Evolutionary conservation across 2,113 vertebrate genomes (phyloP).

Genomic region (Fulica atra): DNA sequence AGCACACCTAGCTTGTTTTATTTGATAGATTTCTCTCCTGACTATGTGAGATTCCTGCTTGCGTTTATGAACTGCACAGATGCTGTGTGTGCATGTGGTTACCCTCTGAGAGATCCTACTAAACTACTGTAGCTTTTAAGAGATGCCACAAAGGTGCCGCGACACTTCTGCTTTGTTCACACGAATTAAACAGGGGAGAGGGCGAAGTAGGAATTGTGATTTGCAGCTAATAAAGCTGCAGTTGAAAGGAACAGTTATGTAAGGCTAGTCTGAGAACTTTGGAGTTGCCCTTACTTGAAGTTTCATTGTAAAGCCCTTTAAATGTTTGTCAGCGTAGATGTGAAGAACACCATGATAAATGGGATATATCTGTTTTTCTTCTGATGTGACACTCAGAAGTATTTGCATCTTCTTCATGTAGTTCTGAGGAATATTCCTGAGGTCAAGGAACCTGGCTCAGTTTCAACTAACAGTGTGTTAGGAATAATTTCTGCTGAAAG

Average conservation of each 20-base stretch:
- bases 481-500: background rate
- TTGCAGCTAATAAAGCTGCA: background rate
- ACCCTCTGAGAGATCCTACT: slow-evolving; percentile 62
- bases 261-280: background rate
- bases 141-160: slow-evolving; percentile 10
- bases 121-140: slow-evolving; percentile 19
- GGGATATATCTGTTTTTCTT: background rate
- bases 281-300: background rate
- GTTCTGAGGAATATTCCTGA: slow-evolving; percentile 27
- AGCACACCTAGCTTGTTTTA: slow-evolving; percentile 76
- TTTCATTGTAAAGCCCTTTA: background rate
- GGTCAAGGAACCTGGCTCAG: slow-evolving; percentile 48
- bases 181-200: background rate
- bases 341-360: background rate
- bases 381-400: slow-evolving; percentile 55
- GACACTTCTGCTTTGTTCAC: background rate
- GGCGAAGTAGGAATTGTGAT: background rate
- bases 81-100: slow-evolving; percentile 74
- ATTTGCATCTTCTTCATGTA: background rate
- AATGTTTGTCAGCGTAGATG: background rate
- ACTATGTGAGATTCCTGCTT: slow-evolving; percentile 64
- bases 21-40: slow-evolving; percentile 69
- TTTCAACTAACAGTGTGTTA: background rate
- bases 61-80: slow-evolving; percentile 54
- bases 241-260: background rate